Evolutionary conservation across 2,888 invertebrate genomes (phyloP), one percentile per base, ranked within the genome.

Genomic region (Drosophila suboccidentalis): DNA sequence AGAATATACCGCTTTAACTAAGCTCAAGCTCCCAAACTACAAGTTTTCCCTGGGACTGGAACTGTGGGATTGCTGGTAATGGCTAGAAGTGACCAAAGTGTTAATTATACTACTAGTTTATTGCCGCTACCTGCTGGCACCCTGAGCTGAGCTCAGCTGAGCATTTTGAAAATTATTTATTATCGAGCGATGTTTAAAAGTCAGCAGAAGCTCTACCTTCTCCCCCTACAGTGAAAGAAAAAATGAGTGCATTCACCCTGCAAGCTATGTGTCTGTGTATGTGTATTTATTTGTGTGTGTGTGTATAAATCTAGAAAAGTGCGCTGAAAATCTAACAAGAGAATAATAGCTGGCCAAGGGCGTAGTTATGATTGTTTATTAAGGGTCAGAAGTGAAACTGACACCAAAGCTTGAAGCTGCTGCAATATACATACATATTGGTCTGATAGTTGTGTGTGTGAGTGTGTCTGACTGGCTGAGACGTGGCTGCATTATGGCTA

Each of bases 231-330:
- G 57, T 58, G 69, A 57, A 57, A 64, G 43, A 71, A 75, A 73
- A 75, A 75, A 76, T 78, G 82, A 90, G 90, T 90, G 87, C 90
- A 91, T 91, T 90, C 90, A 90, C 90, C 90, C 85, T 89, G 83
- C 81, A 71, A 76, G 57, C 71, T 50, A 70, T 58, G 44, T 65
- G 19, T 58, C 11, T 41, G 13, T 60, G 17, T 41, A 13, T 59
- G 26, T 54, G 50, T 55, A 22, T 58, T 29, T 55, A n/a, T 59
- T 19, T 54, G 50, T 55, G 22, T 58, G 41, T 55, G 44, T 69
- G 58, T 71, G 66, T 50, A 54, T 82, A 32, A 65, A 68, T 71
- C 79, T 72, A 76, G 83, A 79, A 82, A 71, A 73, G 66, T 78
- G 68, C 63, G 68, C 68, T 77, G 65, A 71, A 81, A 83, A 81